Base-by-base conservation (phyloP, 1,140 invertebrate genomes). In the Brachionus plicatilis region DNA sequence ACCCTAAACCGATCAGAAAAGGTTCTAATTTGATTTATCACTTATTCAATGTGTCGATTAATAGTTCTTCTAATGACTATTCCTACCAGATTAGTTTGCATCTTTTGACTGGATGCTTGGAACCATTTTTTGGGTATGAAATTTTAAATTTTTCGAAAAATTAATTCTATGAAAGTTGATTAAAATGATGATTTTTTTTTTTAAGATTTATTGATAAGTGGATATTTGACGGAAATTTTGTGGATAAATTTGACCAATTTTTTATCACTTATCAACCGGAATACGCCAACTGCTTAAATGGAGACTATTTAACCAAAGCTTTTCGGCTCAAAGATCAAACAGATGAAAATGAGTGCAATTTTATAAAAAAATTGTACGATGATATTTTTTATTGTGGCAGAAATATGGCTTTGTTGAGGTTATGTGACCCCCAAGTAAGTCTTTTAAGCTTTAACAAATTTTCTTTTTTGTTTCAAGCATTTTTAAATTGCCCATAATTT, bases 131-230 rank as follows among this genome's bases (percentile, higher is more conserved):
- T n/a, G 20, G 27, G 72, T 76, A 76, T 17, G 9, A 50, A 29
- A 27, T 11, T 24, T 76, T 50, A 24, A 76, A 27, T 24, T n/a
- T 45, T 20, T 6, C n/a, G 1, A 11, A 45, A 47, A 47, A 47
- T 47, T 47, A 47, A n/a, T 47, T 47, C 2, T 3, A 47, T 47
- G 0, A 37, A 37, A 7, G 68, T 14, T 70, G 43, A 3, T 65
- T 24, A 66, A 66, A 66, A 66, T 24, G 43, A 45, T 43, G 17
- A 37, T 37, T 37, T 37, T 37, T 5, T 33, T 27, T 75, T 75
- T 75, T 12, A 82, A 82, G 79, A 5, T 82, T 82, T 47, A 82
- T 82, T 37, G 53, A 82, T 45, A 82, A 65, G 41, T 82, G 79
- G 79, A 82, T 65, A 12, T 82, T 82, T 82, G 37, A 82, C n/a